A percentile compares a stretch with the other conserved stretches of the same genome.
Evolutionary conservation across 1,140 invertebrate genomes (phyloP).

Genomic region (Drosophila triauraria): DNA sequence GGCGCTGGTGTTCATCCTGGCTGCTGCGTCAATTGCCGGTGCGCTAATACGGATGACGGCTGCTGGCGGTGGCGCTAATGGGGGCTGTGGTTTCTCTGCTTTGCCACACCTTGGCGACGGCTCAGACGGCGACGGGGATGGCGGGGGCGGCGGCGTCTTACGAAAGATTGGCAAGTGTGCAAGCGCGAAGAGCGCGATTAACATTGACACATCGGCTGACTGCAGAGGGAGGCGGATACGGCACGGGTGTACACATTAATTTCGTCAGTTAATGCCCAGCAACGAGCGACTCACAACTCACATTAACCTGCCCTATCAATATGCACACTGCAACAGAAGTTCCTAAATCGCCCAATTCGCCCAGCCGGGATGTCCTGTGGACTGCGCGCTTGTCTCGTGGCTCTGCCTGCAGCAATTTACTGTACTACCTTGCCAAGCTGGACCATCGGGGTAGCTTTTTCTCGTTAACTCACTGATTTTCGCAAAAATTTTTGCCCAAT

Average conservation of each 20-base stretch:
- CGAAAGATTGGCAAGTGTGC: conserved; percentile 77
- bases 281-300: conserved; percentile 3
- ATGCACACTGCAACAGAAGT: conserved; percentile 15
- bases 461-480: conserved; percentile 27
- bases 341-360: background rate
- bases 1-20: conserved; percentile 55
- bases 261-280: conserved; percentile 18
- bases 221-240: conserved; percentile 22
- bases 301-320: conserved; percentile 37
- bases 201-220: conserved; percentile 77
- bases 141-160: conserved; percentile 46
- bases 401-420: conserved; percentile 15
- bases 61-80: conserved; percentile 7
- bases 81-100: conserved; percentile 36
- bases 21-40: conserved; percentile 6
- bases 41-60: conserved; percentile 2
- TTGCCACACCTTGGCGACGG: conserved; percentile 75
- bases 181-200: conserved; percentile 80
- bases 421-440: conserved; percentile 1
- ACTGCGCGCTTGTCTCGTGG: background rate
- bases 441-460: conserved; percentile 17
- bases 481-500: conserved; percentile 61
- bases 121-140: conserved; percentile 12
- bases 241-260: conserved; percentile 37
- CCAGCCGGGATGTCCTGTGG: background rate